These are phyloP conservation scores for Ferdinandea cuprea DNA, from an alignment of 2,888 invertebrate species.

Conservation along the genomic window DNA sequence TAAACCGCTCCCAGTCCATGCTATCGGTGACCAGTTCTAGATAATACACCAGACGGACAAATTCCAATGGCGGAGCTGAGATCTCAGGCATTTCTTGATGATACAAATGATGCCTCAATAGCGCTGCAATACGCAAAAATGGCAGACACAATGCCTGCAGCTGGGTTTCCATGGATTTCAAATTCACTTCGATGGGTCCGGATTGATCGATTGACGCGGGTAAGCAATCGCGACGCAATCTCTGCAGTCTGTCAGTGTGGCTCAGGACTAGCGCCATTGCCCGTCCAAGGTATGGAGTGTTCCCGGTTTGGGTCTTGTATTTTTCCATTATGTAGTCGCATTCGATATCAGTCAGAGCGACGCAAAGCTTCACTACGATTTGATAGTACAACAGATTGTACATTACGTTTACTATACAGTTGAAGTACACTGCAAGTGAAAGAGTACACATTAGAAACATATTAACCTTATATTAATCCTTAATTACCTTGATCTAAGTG, in stretches of 20 bases:
- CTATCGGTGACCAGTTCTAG: conserved; percentile 88
- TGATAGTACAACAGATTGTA: conserved; percentile 96
- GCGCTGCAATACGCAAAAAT: conserved; percentile 91
- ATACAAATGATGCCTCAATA: conserved; percentile 92
- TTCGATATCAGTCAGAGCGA: conserved; percentile 87
- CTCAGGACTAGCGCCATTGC: conserved; percentile 82
- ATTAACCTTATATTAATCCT: no score
- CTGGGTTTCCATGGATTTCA: conserved; percentile 84
- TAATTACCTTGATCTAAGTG: conserved; percentile 92
- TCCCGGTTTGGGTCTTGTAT: conserved; percentile 76
- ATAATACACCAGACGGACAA: conserved; percentile 90
- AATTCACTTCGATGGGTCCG: conserved; percentile 78
- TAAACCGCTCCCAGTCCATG: conserved; percentile 87
- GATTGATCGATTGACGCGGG: conserved; percentile 77
- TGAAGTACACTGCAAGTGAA: conserved; percentile 90
- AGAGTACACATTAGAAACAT: not conserved
- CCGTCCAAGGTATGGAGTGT: conserved; percentile 79
- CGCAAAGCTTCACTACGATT: conserved; percentile 91
- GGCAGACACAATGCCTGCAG: conserved; percentile 92
- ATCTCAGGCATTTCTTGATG: conserved; percentile 90
- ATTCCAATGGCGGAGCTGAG: conserved; percentile 87
- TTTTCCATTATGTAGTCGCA: conserved; percentile 84
- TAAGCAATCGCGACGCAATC: conserved; percentile 81
- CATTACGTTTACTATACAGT: conserved; percentile 92
- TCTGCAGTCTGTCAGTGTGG: conserved; percentile 80